Conservation (phyloP, 2,888 invertebrate species). For the Drosophila nr. perissopoda region DNA sequence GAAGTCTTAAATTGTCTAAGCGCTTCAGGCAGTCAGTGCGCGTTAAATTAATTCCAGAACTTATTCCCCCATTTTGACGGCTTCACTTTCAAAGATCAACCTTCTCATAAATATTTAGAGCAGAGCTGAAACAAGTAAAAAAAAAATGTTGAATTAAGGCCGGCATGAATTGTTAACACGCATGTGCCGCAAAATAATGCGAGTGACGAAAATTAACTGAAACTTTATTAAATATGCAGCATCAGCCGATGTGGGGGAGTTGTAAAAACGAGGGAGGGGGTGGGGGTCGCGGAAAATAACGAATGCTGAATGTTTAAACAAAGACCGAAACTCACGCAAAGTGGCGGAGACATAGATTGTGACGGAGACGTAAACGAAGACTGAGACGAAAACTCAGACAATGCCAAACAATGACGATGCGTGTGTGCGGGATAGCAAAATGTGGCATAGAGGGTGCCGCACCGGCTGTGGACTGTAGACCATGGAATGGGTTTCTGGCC, state of each 20-base stretch:
- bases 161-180: slow-evolving; percentile 69
- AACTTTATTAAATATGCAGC: slow-evolving; percentile 75
- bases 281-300: slow-evolving; percentile 39
- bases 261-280: not conserved
- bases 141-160: slow-evolving; percentile 44
- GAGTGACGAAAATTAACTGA: slow-evolving; percentile 74
- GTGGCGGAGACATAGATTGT: not conserved
- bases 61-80: slow-evolving; percentile 27
- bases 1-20: not conserved
- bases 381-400: slow-evolving; percentile 28
- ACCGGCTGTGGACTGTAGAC: not conserved
- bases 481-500: slow-evolving; percentile 10
- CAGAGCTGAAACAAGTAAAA: slow-evolving; percentile 21
- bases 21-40: not conserved
- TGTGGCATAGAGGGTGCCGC: not conserved
- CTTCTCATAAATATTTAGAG: slow-evolving; percentile 69
- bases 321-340: slow-evolving; percentile 15
- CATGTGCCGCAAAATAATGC: slow-evolving; percentile 71
- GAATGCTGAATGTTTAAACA: slow-evolving; percentile 73
- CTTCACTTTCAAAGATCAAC: slow-evolving; percentile 43
- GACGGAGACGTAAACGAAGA: slow-evolving; percentile 12
- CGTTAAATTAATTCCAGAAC: slow-evolving; percentile 36
- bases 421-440: slow-evolving; percentile 5
- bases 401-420: slow-evolving; percentile 47
- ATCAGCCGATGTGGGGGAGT: slow-evolving; percentile 6